Evolutionary conservation across 2,797 vertebrate genomes (phyloP).

Genomic region (Falco berigora): DNA sequence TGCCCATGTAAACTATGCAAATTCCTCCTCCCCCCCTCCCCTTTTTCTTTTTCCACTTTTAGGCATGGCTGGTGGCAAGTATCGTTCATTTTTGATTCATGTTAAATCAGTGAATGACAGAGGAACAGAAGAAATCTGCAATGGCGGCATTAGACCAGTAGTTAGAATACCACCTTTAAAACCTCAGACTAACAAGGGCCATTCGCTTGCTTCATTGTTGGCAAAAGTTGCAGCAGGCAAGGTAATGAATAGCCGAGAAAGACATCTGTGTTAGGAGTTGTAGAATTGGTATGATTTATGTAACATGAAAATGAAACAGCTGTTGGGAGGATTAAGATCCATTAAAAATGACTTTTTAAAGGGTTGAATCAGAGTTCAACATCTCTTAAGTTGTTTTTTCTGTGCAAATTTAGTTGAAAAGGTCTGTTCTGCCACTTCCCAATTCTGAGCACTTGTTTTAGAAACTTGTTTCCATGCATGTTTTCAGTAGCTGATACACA

Average conservation of each 20-base stretch:
- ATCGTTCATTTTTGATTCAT: slow-evolving; percentile 97
- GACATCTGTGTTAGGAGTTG: not conserved
- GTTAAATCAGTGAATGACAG: slow-evolving; percentile 94
- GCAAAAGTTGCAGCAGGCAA: slow-evolving; percentile 95
- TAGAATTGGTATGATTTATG: not conserved
- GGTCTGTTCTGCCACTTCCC: not conserved
- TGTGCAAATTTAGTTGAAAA: not conserved
- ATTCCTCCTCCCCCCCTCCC: not conserved
- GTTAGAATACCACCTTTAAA: slow-evolving; percentile 90
- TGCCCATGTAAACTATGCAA: not conserved
- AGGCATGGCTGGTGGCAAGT: slow-evolving; percentile 99
- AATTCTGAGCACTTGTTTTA: not conserved
- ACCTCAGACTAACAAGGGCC: slow-evolving; percentile 86
- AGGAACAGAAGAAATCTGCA: slow-evolving; percentile 84
- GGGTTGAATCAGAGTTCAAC: not conserved
- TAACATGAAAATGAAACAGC: not conserved
- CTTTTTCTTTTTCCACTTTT: not conserved
- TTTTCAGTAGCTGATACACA: not conserved
- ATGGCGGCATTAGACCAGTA: slow-evolving; percentile 85
- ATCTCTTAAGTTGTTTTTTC: not conserved
- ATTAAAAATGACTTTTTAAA: not conserved
- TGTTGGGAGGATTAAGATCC: not conserved
- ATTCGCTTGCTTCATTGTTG: slow-evolving; percentile 92
- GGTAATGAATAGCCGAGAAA: slow-evolving; percentile 74
- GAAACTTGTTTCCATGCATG: not conserved